These are phyloP conservation scores for Ondatra zibethicus DNA, from an alignment of 2,113 vertebrate genomes.

Conservation along the genomic window DNA sequence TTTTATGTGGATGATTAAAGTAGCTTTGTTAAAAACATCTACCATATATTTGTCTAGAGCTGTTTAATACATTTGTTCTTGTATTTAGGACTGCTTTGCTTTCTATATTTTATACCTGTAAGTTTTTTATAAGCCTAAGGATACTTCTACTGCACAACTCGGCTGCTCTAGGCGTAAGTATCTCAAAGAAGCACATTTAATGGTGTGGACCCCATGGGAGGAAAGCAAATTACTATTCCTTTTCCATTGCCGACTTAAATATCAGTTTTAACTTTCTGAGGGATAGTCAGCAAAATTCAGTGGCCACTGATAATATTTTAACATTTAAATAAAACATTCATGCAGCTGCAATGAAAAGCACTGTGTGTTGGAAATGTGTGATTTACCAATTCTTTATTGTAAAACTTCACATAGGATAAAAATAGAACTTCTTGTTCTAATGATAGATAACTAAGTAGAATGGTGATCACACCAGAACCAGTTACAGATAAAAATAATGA, in stretches of 20 bases:
- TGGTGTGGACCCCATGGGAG: constrained; percentile 11
- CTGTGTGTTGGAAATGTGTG: neutral
- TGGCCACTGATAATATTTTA: constrained; percentile 24
- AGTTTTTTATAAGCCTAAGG: neutral
- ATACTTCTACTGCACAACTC: neutral
- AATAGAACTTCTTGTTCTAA: constrained; percentile 23
- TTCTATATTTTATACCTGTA: neutral
- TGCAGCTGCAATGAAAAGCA: neutral
- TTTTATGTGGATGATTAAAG: neutral
- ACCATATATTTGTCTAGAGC: neutral
- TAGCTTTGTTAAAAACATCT: neutral
- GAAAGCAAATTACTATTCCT: constrained; percentile 9
- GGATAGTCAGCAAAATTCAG: constrained; percentile 45
- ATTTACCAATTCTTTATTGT: neutral
- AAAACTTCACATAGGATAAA: neutral
- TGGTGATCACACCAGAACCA: neutral
- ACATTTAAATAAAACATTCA: constrained; percentile 36
- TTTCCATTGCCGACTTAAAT: constrained; percentile 41
- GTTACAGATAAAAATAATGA: neutral
- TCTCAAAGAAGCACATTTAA: neutral
- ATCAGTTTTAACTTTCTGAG: neutral
- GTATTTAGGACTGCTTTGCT: neutral
- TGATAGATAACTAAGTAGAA: neutral
- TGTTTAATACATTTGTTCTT: neutral
- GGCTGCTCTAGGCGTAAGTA: neutral